These are phyloP conservation scores for Hesperia comma DNA, from an alignment of 2,888 invertebrate species.

Conservation along the genomic window DNA sequence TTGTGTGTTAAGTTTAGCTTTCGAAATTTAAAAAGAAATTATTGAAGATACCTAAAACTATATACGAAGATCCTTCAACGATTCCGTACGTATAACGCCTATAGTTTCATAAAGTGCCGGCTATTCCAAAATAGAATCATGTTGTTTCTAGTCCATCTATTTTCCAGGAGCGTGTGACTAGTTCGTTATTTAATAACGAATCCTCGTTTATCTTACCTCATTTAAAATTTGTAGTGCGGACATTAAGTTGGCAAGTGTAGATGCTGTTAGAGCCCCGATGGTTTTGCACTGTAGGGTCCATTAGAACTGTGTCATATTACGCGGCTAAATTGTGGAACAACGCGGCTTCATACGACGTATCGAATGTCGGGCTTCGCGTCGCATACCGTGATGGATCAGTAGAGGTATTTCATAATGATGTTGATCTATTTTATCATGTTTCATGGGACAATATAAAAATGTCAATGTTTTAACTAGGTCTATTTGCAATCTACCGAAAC, in stretches of 20 bases:
- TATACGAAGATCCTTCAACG: too few species aligned
- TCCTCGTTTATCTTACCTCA: conserved; percentile 38
- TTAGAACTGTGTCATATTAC: conserved; percentile 70
- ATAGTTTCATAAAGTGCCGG: too few species aligned
- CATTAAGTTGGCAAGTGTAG: conserved; percentile 28
- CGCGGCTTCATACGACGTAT: conserved; percentile 64
- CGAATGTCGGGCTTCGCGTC: conserved; percentile 52
- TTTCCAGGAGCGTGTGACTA: too few species aligned
- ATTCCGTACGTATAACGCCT: too few species aligned
- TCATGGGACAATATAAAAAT: conserved; percentile 1
- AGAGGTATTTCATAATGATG: conserved; percentile 15
- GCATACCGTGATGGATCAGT: conserved; percentile 52
- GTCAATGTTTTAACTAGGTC: background rate
- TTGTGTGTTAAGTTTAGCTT: background rate
- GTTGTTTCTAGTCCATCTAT: too few species aligned
- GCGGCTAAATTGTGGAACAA: conserved; percentile 76
- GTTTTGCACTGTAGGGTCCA: conserved; percentile 57
- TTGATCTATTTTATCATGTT: conserved; percentile 1
- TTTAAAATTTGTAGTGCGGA: conserved; percentile 20
- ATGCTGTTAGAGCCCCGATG: conserved; percentile 31
- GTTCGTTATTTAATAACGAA: background rate
- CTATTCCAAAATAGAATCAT: too few species aligned
- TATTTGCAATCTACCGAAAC: background rate
- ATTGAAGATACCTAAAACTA: background rate
- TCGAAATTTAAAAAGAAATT: background rate